Base-by-base conservation (phyloP, 2,113 vertebrate species). In the Tychaedon coryphoeus region DNA sequence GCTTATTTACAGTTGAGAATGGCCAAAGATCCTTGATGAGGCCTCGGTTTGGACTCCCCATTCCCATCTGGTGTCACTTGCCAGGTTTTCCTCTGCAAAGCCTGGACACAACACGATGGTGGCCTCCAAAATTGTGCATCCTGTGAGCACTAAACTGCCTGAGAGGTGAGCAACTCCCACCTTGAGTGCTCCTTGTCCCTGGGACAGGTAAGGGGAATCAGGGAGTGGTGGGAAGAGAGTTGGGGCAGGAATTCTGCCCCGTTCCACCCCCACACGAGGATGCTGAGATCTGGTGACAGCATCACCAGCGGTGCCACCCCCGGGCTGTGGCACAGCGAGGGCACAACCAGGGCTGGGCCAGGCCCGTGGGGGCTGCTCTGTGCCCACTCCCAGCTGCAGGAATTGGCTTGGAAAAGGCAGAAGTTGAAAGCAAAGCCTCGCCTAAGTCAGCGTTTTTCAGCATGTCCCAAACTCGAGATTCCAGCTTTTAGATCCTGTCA, bases 391-490 rank as follows among this genome's bases (percentile, higher is more conserved):
- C 10, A 2, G 29, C 86, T 53, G 80, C 0, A 0, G 53, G 60
- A 64, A 85, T 22, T 0, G 48, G 53, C 26, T 81, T 50, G 82
- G 50, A 20, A 90, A 83, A 67, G 53, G 78, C 19, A 74, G 60
- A 65, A 48, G 61, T 15, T 0, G 6, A 48, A 94, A 47, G 3
- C 28, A 54, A 84, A 96, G 53, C 79, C 92, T 89, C 24, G 14
- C 79, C 74, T 86, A 78, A 91, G n/a, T 79, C 95, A 94, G 95
- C 93, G 43, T 86, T 97, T 96, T 91, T 53, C 74, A 54, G 77
- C 80, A n/a, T 84, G 73, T 73, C 81, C 86, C 62, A 34, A 84
- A 33, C 62, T 60, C 2, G 3, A 74, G 65, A 67, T 88, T 90
- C 65, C 92, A 84, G 57, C 78, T 57, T 71, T 62, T 6, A 26